A percentile compares a stretch with the other conserved stretches of the same genome.
phyloP scores from a whole-genome alignment of 2,888 invertebrate species.

The Hanleya hanleyi region DNA sequence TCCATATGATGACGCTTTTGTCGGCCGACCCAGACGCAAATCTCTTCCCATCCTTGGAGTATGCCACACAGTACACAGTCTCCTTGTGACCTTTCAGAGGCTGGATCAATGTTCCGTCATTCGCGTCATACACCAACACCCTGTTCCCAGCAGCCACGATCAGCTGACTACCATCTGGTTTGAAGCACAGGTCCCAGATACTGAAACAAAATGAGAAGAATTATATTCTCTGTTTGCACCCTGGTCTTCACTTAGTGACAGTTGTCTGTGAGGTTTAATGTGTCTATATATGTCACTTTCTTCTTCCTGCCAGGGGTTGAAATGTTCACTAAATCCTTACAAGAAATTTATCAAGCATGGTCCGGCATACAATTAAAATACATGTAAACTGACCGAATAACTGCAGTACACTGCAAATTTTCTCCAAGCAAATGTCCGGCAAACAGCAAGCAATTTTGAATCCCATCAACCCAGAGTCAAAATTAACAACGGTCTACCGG shows the following conservation, averaged over 20 bases:
- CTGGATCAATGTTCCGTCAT: conserved; percentile 91
- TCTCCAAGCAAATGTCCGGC: too few relatives aligned
- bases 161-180: conserved; percentile 94
- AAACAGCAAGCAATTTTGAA: too few relatives aligned
- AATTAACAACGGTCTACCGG: too few relatives aligned
- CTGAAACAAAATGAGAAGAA: conserved; percentile 75
- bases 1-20: conserved; percentile 99
- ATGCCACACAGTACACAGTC: conserved; percentile 91
- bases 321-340: too few relatives aligned
- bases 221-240: too few relatives aligned
- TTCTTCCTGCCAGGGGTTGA: background rate
- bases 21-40: conserved; percentile 98
- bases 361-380: too few relatives aligned
- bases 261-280: background rate
- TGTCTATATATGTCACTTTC: background rate
- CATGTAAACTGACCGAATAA: too few relatives aligned
- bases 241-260: background rate
- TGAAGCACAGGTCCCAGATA: conserved; percentile 95
- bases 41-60: conserved; percentile 93
- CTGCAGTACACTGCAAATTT: too few relatives aligned
- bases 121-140: conserved; percentile 95
- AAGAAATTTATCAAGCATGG: too few relatives aligned
- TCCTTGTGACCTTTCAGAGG: conserved; percentile 97
- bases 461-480: too few relatives aligned
- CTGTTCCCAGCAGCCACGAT: conserved; percentile 95